Conservation (phyloP, 2,113 vertebrate genomes). For the Jacana jacana region DNA sequence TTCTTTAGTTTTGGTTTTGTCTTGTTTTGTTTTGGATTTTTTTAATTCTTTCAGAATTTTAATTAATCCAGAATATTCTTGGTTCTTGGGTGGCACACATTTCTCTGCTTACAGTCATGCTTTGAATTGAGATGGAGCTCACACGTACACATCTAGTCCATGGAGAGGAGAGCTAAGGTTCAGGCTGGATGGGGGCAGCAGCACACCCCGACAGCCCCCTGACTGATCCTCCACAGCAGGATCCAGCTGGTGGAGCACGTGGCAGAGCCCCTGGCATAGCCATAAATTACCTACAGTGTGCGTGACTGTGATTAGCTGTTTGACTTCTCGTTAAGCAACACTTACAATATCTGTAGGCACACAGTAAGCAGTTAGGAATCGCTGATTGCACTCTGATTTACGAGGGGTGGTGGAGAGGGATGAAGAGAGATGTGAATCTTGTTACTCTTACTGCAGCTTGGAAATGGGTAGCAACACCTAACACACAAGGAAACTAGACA, state of each 20-base stretch:
- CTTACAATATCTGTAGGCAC: constrained; percentile 17
- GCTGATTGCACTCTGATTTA: constrained; percentile 31
- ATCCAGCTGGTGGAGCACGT: not conserved
- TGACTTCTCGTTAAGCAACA: constrained; percentile 48
- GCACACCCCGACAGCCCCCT: not conserved
- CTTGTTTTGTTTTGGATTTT: not conserved
- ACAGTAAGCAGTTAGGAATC: constrained; percentile 1
- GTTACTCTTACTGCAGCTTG: not conserved
- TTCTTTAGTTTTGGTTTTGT: not conserved
- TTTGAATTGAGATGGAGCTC: not conserved
- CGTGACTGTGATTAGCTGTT: constrained; percentile 30
- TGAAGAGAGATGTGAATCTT: not conserved
- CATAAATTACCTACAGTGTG: constrained; percentile 8
- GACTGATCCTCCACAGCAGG: not conserved
- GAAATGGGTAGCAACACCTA: not conserved
- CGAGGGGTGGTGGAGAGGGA: not conserved
- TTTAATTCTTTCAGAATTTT: not conserved
- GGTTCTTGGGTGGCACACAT: not conserved
- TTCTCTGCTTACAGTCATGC: not conserved
- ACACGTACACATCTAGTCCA: not conserved
- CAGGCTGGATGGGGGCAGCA: not conserved
- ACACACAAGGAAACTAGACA: not conserved
- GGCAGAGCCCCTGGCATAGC: not conserved
- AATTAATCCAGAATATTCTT: not conserved
- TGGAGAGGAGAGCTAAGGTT: not conserved